Base-by-base conservation (phyloP, 2,113 vertebrate genomes). In the Bubo blakistoni region DNA sequence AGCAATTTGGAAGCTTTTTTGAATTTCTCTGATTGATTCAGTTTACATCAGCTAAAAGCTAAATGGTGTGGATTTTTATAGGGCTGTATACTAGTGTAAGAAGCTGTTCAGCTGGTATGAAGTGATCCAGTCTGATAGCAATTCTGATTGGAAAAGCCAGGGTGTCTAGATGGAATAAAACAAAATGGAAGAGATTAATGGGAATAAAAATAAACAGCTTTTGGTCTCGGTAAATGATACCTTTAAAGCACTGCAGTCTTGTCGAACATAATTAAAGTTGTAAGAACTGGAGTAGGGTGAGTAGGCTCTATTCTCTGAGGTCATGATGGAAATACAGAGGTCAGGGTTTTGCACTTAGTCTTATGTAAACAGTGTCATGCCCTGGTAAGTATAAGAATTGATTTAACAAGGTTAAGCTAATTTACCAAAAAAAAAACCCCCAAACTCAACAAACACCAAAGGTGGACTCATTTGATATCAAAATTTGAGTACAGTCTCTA, bases 261-360 rank as follows among this genome's bases (percentile, higher is more conserved):
- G 59, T 92, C 11, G 96, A 94, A 88, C 84, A 90, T 97, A 82
- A 92, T 94, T 97, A 95, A 97, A 66, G 63, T 83, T 95, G 92
- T 96, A 92, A 93, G 97, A 92, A 59, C 81, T 96, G 57, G 79
- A 47, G 29, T 93, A 77, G 96, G 78, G 91, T 96, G 97, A 95
- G 96, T 70, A 91, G 93, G 59, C 76, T 95, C 69, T 88, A 11
- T 97, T 96, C 80, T 96, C 93, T 34, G 87, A 97, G 98, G 98
- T 98, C 97, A 96, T n/a, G 93, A 63, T 25, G 84, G 89, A 97
- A 97, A 96, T 88, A 96, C 93, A 95, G 78, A 96, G 98, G 98
- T 98, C 97, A 98, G 96, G 97, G 94, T 96, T 97, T 97, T 94
- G 95, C 94, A 98, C 97, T 98, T 98, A 98, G 96, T 84, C 95